A percentile compares a stretch with the other conserved stretches of the same genome.
These are phyloP conservation scores for Tachypleus tridentatus DNA, from an alignment of 1,140 invertebrate genomes.

Conservation along the genomic window DNA sequence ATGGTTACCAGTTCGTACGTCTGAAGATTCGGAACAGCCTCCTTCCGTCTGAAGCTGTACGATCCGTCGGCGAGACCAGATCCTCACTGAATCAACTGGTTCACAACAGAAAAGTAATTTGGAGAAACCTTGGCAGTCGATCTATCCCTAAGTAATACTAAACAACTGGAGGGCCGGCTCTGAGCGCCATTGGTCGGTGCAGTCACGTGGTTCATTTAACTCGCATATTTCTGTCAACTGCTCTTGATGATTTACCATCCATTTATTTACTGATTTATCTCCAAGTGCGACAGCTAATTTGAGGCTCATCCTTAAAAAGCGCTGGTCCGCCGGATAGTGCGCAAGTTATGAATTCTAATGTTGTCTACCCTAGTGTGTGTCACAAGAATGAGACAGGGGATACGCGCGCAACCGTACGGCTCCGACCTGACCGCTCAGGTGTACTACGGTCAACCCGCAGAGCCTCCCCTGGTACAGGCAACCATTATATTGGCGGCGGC, in stretches of 20 bases:
- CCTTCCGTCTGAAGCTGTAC: too few species aligned
- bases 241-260: conserved; percentile 19
- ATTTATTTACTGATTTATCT: conserved; percentile 24
- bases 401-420: conserved; percentile 29
- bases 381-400: conserved; percentile 8
- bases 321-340: background rate
- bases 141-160: conserved; percentile 3
- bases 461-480: background rate
- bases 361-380: conserved; percentile 18
- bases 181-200: background rate
- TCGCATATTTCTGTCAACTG: conserved; percentile 20
- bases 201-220: conserved; percentile 6
- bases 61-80: background rate
- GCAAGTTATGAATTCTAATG: conserved; percentile 15
- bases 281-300: conserved; percentile 21
- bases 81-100: background rate
- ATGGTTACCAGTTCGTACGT: too few species aligned
- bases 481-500: conserved; percentile 7
- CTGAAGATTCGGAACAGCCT: too few species aligned
- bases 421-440: conserved; percentile 57
- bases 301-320: conserved; percentile 7
- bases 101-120: background rate
- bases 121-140: conserved; percentile 1
- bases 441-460: conserved; percentile 11
- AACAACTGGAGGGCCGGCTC: background rate